Conservation (phyloP, 2,797 vertebrate genomes). For the Urosaurus nigricauda region DNA sequence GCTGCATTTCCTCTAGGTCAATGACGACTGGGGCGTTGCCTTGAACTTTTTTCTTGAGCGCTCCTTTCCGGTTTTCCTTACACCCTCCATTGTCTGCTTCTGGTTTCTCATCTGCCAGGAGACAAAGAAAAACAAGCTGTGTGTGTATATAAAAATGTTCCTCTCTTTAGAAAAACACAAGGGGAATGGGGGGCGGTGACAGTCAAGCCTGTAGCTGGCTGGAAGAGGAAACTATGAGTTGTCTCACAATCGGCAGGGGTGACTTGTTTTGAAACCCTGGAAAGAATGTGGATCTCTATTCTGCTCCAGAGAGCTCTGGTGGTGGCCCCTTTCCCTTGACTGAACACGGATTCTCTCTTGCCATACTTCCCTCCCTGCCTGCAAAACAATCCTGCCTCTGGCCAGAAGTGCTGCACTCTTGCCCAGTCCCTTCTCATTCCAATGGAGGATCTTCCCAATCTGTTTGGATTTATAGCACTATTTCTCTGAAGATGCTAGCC, state of each 20-base stretch:
- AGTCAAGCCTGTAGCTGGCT: not conserved
- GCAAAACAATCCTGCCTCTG: not conserved
- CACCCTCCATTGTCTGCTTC: slow-evolving; percentile 44
- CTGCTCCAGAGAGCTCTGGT: not conserved
- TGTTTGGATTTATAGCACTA: too few species aligned
- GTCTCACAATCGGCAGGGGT: not conserved
- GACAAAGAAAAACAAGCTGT: slow-evolving; percentile 43
- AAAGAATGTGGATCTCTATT: not conserved
- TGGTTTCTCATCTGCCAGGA: slow-evolving; percentile 57
- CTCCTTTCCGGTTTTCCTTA: slow-evolving; percentile 56
- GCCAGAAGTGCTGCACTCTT: not conserved
- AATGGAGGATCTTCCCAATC: not conserved
- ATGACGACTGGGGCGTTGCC: slow-evolving; percentile 50
- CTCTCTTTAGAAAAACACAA: slow-evolving; percentile 20
- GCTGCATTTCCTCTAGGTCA: slow-evolving; percentile 51
- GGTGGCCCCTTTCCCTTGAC: not conserved
- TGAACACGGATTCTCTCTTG: not conserved
- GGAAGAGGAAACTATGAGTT: slow-evolving; percentile 13
- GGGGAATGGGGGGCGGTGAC: too few species aligned
- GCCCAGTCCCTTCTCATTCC: not conserved
- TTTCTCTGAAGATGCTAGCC: too few species aligned
- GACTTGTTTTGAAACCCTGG: slow-evolving; percentile 27
- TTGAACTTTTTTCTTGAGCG: slow-evolving; percentile 51
- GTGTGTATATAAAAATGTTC: not conserved
- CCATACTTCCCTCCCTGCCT: not conserved